Evolutionary conservation across 2,113 vertebrate species (phyloP), one percentile per base, ranked within the genome.

Genomic region (Rafetus swinhoei): DNA sequence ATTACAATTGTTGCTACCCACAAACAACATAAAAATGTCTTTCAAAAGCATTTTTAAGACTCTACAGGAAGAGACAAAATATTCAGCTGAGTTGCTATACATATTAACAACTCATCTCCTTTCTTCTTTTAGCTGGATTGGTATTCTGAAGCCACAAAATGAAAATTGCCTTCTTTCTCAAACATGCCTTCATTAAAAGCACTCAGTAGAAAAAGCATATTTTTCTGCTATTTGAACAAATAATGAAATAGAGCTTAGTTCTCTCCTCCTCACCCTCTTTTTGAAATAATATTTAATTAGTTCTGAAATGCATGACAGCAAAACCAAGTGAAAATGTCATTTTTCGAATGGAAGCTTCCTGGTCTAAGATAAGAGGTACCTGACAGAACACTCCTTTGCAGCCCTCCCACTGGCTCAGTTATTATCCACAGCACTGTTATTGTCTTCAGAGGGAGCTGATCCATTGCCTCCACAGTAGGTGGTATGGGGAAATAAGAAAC

Each of bases 391-490:
- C n/a, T 72, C 32, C 1, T 72, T 93, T 55, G 14, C 52, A 79
- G 59, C 27, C 72, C 54, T 86, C 80, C 39, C 79, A 82, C 55
- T 50, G 60, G 3, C 65, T 86, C 21, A 84, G 77, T 5, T 80
- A 18, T 92, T 95, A 69, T 35, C 77, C 8, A 5, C 24, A 84
- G 35, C 4, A 7, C 18, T 45, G 82, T 55, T 84, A 60, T 0
- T 19, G 32, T 82, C 60, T 95, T 55, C 76, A 89, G 27, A 81
- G n/a, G 56, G 62, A 96, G 87, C 82, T 79, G 59, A 95, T 89
- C 69, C 55, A 55, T 94, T 81, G 76, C 82, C 79, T 88, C 4
- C 39, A 82, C 72, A 89, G 79, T 2, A 9, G 94, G 81, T 84
- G 39, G 39, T 25, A 10, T 69, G 39, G 54, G 35, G 35, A 90